phyloP scores from a whole-genome alignment of 2,888 invertebrate genomes.

The Xanthia icteritia region DNA sequence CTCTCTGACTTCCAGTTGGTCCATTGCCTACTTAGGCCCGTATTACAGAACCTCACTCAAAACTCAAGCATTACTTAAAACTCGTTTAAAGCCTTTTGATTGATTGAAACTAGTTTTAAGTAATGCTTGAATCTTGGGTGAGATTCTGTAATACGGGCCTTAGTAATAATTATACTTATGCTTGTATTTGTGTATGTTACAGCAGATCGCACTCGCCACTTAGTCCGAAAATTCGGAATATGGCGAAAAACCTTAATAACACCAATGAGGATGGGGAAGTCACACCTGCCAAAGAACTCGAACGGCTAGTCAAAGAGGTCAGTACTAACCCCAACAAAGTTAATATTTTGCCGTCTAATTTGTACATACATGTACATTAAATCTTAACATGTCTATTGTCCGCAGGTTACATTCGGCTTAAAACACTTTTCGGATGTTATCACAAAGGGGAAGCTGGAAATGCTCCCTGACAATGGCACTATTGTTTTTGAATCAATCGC shows the following conservation, averaged over 20 bases:
- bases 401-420: slow-evolving; percentile 90
- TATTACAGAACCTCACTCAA: too few species aligned
- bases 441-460: slow-evolving; percentile 97
- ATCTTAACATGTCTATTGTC: slow-evolving; percentile 53
- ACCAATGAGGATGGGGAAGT: slow-evolving; percentile 91
- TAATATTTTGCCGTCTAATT: slow-evolving; percentile 1
- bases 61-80: too few species aligned
- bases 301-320: slow-evolving; percentile 93
- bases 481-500: slow-evolving; percentile 98
- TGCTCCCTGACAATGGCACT: slow-evolving; percentile 98
- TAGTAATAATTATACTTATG: slow-evolving; percentile 5
- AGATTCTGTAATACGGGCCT: too few species aligned
- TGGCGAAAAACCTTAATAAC: slow-evolving; percentile 85
- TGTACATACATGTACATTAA: slow-evolving; percentile 30
- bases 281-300: slow-evolving; percentile 93
- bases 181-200: slow-evolving; percentile 30
- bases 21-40: neutral
- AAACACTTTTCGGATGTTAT: slow-evolving; percentile 98
- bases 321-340: slow-evolving; percentile 39
- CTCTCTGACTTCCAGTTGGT: neutral
- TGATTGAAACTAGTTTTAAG: too few species aligned
- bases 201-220: slow-evolving; percentile 92
- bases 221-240: slow-evolving; percentile 90
- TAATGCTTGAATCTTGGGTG: too few species aligned
- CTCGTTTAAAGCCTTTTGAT: too few species aligned